A percentile compares a stretch with the other conserved stretches of the same genome.
Evolutionary conservation across 2,113 vertebrate species (phyloP).

Genomic region (Amphiprion percula): DNA sequence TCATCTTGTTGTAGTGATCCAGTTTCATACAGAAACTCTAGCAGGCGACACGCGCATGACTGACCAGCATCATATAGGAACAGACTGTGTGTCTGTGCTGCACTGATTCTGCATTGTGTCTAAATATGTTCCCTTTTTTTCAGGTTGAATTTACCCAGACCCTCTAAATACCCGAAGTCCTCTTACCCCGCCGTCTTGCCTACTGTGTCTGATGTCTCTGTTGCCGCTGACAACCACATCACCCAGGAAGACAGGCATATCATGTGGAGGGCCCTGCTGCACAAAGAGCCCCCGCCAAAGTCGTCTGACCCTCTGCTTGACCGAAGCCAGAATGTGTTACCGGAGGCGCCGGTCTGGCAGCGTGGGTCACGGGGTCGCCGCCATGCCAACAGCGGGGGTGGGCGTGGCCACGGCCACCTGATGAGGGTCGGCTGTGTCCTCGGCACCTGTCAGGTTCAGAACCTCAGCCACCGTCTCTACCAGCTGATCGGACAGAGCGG

Average conservation of each 20-base stretch:
- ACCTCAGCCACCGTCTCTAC: constrained; percentile 92
- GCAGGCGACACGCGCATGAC: not conserved
- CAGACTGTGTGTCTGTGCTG: constrained; percentile 12
- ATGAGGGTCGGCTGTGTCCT: constrained; percentile 90
- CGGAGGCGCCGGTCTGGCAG: constrained; percentile 5
- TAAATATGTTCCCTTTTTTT: constrained; percentile 20
- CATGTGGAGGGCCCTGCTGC: constrained; percentile 65
- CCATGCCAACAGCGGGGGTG: constrained; percentile 51
- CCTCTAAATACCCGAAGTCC: constrained; percentile 36
- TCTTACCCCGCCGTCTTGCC: constrained; percentile 24
- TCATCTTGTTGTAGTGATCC: constrained; percentile 21
- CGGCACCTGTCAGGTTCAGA: constrained; percentile 94
- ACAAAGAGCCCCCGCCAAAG: constrained; percentile 61
- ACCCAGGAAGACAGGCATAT: constrained; percentile 49
- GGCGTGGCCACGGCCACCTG: constrained; percentile 71
- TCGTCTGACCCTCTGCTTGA: constrained; percentile 8
- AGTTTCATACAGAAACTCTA: constrained; percentile 42
- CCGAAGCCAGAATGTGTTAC: constrained; percentile 18
- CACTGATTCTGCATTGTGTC: not conserved
- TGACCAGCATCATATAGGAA: constrained; percentile 4
- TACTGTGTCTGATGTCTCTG: constrained; percentile 32
- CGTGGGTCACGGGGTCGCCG: constrained; percentile 74
- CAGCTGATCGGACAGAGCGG: constrained; percentile 87
- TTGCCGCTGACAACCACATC: constrained; percentile 41
- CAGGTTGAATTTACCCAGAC: constrained; percentile 61